Conservation (phyloP, 2,888 invertebrate genomes). For the Drosophila prostipennis region DNA sequence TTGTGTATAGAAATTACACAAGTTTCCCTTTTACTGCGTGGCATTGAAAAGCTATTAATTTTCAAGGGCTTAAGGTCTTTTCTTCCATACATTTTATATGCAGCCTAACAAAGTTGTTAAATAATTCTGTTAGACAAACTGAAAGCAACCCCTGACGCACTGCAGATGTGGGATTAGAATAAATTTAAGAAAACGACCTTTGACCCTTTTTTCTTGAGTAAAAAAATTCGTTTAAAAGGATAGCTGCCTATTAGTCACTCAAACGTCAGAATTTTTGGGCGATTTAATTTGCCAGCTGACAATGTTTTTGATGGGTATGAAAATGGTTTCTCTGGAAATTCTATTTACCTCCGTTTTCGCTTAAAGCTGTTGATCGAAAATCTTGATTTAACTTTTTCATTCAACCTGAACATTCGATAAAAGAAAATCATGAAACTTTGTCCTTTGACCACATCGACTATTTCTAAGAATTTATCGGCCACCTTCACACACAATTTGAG, state of each 20-base stretch:
- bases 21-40: neutral
- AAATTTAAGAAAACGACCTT: conserved; percentile 17
- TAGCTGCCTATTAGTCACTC: conserved; percentile 7
- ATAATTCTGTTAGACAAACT: conserved; percentile 17
- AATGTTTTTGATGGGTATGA: conserved; percentile 6
- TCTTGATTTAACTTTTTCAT: neutral
- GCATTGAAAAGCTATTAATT: neutral
- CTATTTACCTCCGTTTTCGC: neutral
- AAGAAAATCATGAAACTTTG: conserved; percentile 13
- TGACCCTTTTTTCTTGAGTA: neutral
- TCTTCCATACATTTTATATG: neutral
- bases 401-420: neutral
- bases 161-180: conserved; percentile 11
- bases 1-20: neutral
- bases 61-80: neutral
- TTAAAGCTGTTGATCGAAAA: neutral
- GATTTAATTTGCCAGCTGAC: conserved; percentile 20
- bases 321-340: neutral
- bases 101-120: neutral
- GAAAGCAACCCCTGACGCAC: conserved; percentile 8
- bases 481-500: conserved; percentile 20
- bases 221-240: neutral
- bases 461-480: neutral
- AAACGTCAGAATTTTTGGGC: conserved; percentile 5
- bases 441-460: conserved; percentile 1